Base-by-base conservation (phyloP, 1,140 invertebrate species). In the Nephotettix cincticeps region DNA sequence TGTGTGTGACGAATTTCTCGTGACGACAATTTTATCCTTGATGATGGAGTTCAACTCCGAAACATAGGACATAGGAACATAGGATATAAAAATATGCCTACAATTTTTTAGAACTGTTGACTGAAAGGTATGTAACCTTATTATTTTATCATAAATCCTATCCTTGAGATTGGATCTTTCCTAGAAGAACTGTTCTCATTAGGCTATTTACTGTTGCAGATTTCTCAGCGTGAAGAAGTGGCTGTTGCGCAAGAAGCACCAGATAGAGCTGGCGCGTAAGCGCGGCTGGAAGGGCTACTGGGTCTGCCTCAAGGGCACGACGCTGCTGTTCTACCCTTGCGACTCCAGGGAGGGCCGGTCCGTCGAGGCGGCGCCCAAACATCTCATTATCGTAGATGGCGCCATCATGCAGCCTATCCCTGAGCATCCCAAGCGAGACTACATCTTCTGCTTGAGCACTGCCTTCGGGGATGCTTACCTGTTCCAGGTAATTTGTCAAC, bases 171-270 rank as follows among this genome's bases (percentile, higher is more conserved):
- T n/a, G n/a, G n/a, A n/a, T n/a, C n/a, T n/a, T n/a, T n/a, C n/a
- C n/a, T n/a, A n/a, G n/a, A n/a, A n/a, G n/a, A n/a, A n/a, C n/a
- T n/a, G n/a, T n/a, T n/a, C n/a, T n/a, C n/a, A n/a, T n/a, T n/a
- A n/a, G n/a, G n/a, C n/a, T n/a, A n/a, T n/a, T n/a, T n/a, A 6
- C 75, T 74, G 70, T 79, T 81, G 0, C 83, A 98, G 96, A 80
- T 99, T 97, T 84, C 86, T 99, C 74, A 96, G 94, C 77, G 96
- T 98, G 71, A 99, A 99, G 84, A 99, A 99, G 84, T 99, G 97
- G 97, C 84, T 99, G 75, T 84, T 98, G 72, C 89, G 96, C 73
- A 97, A 97, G 83, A 97, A 97, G 81, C 94, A 96, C 82, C 95
- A 98, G 83, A 94, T 98, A 74, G 96, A 99, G 81, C 83, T 98